phyloP scores from a whole-genome alignment of 2,113 vertebrate genomes.

The Junco hyemalis region DNA sequence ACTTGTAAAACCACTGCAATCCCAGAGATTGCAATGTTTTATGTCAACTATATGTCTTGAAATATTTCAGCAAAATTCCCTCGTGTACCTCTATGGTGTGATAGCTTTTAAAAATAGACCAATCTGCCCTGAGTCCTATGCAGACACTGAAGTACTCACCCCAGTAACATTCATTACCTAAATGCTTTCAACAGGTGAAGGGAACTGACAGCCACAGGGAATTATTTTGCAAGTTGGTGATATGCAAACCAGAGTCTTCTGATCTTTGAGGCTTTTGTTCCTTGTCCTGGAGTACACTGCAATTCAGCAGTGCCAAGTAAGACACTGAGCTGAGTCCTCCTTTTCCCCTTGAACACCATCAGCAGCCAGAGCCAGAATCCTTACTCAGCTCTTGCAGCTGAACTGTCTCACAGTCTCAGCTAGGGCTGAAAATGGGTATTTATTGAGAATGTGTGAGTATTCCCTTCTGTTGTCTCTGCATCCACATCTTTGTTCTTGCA shows the following conservation, averaged over 20 bases:
- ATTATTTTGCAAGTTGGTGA: background rate
- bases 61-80: background rate
- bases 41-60: background rate
- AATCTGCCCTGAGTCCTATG: background rate
- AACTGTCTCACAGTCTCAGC: background rate
- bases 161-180: background rate
- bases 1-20: constrained; percentile 71
- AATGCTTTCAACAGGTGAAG: background rate
- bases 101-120: background rate
- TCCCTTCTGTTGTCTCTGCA: background rate
- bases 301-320: background rate
- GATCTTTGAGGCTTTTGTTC: background rate
- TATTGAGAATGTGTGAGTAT: background rate
- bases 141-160: background rate
- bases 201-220: background rate
- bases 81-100: background rate
- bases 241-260: background rate
- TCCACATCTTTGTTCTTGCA: background rate
- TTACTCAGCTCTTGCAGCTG: background rate
- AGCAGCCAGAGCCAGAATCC: background rate
- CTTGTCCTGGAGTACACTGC: background rate
- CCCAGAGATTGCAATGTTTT: background rate
- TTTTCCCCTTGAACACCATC: rapidly evolving
- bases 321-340: background rate
- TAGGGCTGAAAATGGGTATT: background rate